Base-by-base conservation (phyloP, 2,797 vertebrate genomes). In the Synanceia verrucosa region DNA sequence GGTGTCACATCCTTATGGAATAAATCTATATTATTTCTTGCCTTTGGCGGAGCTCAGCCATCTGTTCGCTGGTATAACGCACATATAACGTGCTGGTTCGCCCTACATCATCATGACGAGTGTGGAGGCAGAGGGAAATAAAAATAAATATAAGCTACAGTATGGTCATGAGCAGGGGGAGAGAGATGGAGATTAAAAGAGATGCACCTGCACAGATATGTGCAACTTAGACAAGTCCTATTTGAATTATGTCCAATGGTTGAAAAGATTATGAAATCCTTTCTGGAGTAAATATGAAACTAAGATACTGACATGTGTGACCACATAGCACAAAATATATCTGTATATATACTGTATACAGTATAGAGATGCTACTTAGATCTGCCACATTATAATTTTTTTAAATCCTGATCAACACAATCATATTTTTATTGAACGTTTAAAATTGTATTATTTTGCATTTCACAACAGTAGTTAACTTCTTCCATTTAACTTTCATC, bases 1-100 rank as follows among this genome's bases (percentile, higher is more conserved):
- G 55, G 66, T 65, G 52, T 58, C 51, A 43, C 2, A 21, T 73
- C 70, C 48, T 5, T 26, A 23, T 39, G 65, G 56, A 68, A 65
- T 72, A 34, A 53, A 81, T 65, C 34, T 47, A 18, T 36, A 46
- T 65, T 10, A 41, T 65, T 44, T 67, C 23, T 31, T 5, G 19
- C 37, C 61, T 58, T n/a, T 23, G 44, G 62, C 28, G 6, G 26
- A 70, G 61, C 3, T 1, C 0, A 1, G 36, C 78, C 73, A 71
- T 74, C 76, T 81, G 66, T 47, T 76, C 51, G 0, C 12, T 0
- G 43, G 37, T 0, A 5, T 52, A 44, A 14, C 7, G 1, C 65
- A 26, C 0, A 65, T 23, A 28, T 24, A 9, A 0, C 8, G 21
- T 13, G 26, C 31, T 4, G 19, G 5, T 36, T 12, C 4, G 3